These are phyloP conservation scores for Siniperca obscura DNA, from an alignment of 2,797 vertebrate genomes.

Conservation along the genomic window DNA sequence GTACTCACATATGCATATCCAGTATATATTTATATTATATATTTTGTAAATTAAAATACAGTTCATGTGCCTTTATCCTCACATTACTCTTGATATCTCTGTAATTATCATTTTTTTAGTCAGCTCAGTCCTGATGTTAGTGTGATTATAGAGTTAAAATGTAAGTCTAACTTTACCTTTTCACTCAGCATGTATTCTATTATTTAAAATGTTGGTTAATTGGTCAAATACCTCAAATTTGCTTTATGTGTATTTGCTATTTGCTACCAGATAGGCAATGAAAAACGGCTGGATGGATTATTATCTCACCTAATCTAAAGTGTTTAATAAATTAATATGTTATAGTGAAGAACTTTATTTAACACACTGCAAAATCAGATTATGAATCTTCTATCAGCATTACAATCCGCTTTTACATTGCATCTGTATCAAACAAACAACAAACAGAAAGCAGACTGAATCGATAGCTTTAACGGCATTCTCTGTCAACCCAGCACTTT, in stretches of 20 bases:
- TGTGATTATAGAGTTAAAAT: background rate
- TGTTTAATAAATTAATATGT: background rate
- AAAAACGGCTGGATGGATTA: background rate
- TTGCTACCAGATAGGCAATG: background rate
- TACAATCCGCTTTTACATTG: constrained; percentile 30
- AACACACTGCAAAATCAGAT: constrained; percentile 32
- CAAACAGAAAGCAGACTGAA: constrained; percentile 38
- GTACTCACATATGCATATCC: background rate
- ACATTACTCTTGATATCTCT: background rate
- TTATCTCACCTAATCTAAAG: background rate
- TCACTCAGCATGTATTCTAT: background rate
- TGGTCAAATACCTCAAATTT: background rate
- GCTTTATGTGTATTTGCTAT: background rate
- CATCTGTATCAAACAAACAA: constrained; percentile 50
- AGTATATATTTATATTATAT: background rate
- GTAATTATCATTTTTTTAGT: background rate
- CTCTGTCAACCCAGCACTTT: constrained; percentile 65
- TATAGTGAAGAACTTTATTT: constrained; percentile 31
- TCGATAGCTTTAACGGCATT: constrained; percentile 58
- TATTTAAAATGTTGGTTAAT: background rate
- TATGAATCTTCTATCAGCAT: constrained; percentile 24
- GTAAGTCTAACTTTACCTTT: background rate
- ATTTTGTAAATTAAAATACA: background rate
- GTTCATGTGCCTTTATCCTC: background rate
- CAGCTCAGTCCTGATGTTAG: background rate